These are phyloP conservation scores for Pterois miles DNA, from an alignment of 2,797 vertebrate genomes.

Conservation along the genomic window DNA sequence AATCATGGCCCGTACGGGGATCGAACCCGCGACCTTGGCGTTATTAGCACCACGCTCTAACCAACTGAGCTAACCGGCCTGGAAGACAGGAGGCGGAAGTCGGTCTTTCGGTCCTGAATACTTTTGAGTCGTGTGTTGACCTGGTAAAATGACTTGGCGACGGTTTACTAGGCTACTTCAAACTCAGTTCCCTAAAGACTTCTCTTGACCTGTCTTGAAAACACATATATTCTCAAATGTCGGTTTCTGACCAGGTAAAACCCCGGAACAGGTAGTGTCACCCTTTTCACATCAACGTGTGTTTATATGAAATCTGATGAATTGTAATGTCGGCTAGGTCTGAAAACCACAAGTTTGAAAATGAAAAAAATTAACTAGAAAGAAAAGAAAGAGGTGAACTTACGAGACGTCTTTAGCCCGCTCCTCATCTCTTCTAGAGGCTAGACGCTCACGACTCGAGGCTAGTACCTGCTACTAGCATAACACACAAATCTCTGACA, in stretches of 20 bases:
- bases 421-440: neutral
- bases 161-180: neutral
- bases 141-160: neutral
- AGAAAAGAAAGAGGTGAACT: neutral
- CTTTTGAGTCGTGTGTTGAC: neutral
- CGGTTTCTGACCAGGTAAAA: neutral
- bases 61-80: no score
- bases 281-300: neutral
- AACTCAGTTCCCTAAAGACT: neutral
- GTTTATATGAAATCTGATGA: neutral
- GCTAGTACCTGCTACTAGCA: neutral
- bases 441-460: neutral
- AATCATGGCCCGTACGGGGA: slow-evolving; percentile 64
- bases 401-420: neutral
- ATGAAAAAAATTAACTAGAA: neutral
- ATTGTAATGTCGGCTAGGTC: neutral
- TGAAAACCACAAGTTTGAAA: neutral
- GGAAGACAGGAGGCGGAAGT: no score
- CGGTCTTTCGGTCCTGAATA: no score
- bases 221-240: neutral
- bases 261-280: neutral
- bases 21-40: slow-evolving; percentile 71
- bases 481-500: neutral
- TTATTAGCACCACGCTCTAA: slow-evolving; percentile 83
- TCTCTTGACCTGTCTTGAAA: neutral